These are phyloP conservation scores for Pelodytes ibericus DNA, from an alignment of 2,797 vertebrate species.

Conservation along the genomic window DNA sequence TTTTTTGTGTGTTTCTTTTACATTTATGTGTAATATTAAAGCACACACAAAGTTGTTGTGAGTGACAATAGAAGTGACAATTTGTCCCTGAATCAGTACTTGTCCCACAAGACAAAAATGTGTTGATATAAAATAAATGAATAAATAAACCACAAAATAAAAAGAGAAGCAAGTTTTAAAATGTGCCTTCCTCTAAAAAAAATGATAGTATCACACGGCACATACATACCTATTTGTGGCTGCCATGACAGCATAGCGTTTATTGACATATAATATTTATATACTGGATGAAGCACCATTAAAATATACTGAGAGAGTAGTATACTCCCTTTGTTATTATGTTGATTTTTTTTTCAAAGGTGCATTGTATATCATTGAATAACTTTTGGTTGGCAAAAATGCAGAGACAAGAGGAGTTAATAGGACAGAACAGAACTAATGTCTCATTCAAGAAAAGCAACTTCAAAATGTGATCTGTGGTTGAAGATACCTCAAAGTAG, in stretches of 20 bases:
- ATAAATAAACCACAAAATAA: constrained; percentile 40
- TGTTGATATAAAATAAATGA: constrained; percentile 45
- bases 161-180: too few relatives aligned
- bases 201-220: too few relatives aligned
- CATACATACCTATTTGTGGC: too few relatives aligned
- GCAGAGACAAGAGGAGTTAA: constrained; percentile 38
- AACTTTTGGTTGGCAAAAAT: constrained; percentile 31
- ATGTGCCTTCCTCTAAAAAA: too few relatives aligned
- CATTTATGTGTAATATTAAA: too few relatives aligned
- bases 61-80: too few relatives aligned
- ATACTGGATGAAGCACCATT: constrained; percentile 2
- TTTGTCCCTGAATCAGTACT: not conserved
- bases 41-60: too few relatives aligned
- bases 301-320: constrained; percentile 31
- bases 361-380: constrained; percentile 42
- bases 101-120: not conserved
- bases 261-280: too few relatives aligned
- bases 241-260: too few relatives aligned
- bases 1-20: too few relatives aligned
- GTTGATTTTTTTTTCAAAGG: constrained; percentile 18
- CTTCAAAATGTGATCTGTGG: constrained; percentile 50
- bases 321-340: constrained; percentile 6
- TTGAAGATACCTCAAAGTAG: constrained; percentile 52
- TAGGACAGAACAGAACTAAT: constrained; percentile 46
- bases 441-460: constrained; percentile 51